Base-by-base conservation (phyloP, 2,888 invertebrate species). In the Apocheima hispidaria region DNA sequence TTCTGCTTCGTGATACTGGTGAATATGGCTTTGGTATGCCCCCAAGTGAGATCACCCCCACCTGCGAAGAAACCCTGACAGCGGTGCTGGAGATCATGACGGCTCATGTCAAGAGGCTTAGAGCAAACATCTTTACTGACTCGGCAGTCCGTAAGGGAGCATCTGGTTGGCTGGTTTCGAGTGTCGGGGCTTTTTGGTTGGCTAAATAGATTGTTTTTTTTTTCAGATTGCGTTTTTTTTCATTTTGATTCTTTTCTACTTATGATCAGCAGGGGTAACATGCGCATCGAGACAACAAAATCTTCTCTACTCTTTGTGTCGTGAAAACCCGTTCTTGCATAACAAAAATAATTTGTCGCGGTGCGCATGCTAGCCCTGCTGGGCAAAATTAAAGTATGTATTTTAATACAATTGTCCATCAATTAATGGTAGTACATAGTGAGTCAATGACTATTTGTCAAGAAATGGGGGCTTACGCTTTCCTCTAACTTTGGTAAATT, bases 21-120 rank as follows among this genome's bases (percentile, higher is more conserved):
- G 76, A 82, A 0, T 94, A 93, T 74, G 97, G 97, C 0, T 96
- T 96, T 75, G 80, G 96, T 0, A 86, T 97, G 0, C 96, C 96
- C 0, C 79, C 94, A 0, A 81, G 88, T 0, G 93, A 95, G 73
- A 96, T 97, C 59, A 73, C 93, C 4, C 93, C 94, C 10, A 93
- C 94, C 6, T 94, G 94, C 50, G 75, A 92, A 41, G 96, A 96
- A 78, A 88, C 94, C 0, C 70, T 95, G 60, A 86, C 87, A 16
- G 94, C 95, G 0, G 71, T 95, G 14, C 57, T 90, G 0, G 91
- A 93, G 4, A 75, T 95, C 33, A 84, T 94, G 84, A 77, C 78
- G 0, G 81, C 81, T 0, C 75, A 69, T 12, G 83, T 77, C 0
- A 77, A 69, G 35, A 71, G 74, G 1, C 64, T 87, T 1, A 65